These are phyloP conservation scores for Hylaeus anthracinus DNA, from an alignment of 1,140 invertebrate species.

Conservation along the genomic window DNA sequence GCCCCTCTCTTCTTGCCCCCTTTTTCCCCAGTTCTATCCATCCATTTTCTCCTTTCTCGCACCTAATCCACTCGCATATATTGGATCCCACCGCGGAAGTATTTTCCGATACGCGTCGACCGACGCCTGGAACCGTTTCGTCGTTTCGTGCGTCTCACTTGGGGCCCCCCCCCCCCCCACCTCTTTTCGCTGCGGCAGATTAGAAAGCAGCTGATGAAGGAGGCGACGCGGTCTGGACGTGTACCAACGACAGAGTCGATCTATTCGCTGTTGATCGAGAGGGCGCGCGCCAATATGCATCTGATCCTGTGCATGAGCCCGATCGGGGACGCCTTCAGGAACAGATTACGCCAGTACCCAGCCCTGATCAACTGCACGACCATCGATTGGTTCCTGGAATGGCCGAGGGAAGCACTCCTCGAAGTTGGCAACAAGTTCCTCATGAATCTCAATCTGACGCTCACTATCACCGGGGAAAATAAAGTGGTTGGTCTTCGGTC, in stretches of 20 bases:
- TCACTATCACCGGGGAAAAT: constrained; percentile 83
- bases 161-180: not conserved
- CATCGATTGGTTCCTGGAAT: constrained; percentile 94
- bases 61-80: not conserved
- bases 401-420: constrained; percentile 92
- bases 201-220: constrained; percentile 85
- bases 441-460: constrained; percentile 84
- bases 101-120: not conserved
- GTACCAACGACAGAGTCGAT: constrained; percentile 85
- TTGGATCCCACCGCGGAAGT: not conserved
- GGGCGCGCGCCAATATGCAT: constrained; percentile 89
- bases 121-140: not conserved
- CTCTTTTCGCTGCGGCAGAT: constrained; percentile 80
- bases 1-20: not conserved
- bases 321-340: constrained; percentile 89
- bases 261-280: constrained; percentile 88
- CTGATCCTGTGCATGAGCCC: constrained; percentile 93
- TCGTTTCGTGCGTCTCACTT: not conserved
- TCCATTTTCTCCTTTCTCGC: not conserved
- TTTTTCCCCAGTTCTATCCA: not conserved
- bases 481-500: constrained; percentile 69
- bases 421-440: constrained; percentile 90
- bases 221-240: constrained; percentile 85
- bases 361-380: constrained; percentile 92
- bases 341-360: constrained; percentile 91